Percentiles rank a stretch among this genome's conserved stretches.
These are phyloP conservation scores for Hyles lineata DNA, from an alignment of 2,888 invertebrate genomes.

Conservation along the genomic window DNA sequence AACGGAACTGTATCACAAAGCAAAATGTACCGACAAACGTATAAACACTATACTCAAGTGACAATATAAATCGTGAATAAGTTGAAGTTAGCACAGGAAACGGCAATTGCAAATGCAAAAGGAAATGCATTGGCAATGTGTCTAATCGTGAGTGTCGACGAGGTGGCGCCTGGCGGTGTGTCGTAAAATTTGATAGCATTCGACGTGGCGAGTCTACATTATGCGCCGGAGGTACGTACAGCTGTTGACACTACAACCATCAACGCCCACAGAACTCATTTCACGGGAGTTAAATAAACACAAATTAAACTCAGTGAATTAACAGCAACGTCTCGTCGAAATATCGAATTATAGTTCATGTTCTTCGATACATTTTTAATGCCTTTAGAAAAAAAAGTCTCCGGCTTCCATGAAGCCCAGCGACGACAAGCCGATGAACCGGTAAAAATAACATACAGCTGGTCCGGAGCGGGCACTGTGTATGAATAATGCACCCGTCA, in stretches of 20 bases:
- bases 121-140: conserved; percentile 66
- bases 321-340: conserved; percentile 29
- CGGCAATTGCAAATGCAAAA: conserved; percentile 65
- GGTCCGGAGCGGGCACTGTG: conserved; percentile 68
- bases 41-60: conserved; percentile 2
- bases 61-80: conserved; percentile 20
- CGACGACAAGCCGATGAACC: conserved; percentile 73
- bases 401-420: conserved; percentile 48
- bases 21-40: conserved; percentile 36
- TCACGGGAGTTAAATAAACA: conserved; percentile 39
- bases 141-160: conserved; percentile 69
- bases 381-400: conserved; percentile 44
- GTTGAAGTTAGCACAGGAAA: conserved; percentile 58
- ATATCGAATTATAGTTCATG: conserved; percentile 19
- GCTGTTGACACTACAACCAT: conserved; percentile 44
- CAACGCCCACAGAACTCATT: conserved; percentile 44
- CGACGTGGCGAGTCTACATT: conserved; percentile 41
- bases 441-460: conserved; percentile 81
- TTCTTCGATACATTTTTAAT: conserved; percentile 29
- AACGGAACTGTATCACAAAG: conserved; percentile 28
- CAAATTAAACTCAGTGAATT: conserved; percentile 34
- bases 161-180: conserved; percentile 68
- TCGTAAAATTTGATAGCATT: conserved; percentile 77
- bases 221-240: conserved; percentile 32
- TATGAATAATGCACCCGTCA: conserved; percentile 84